phyloP scores from a whole-genome alignment of 2,797 vertebrate species.

The Sciaenops ocellatus region DNA sequence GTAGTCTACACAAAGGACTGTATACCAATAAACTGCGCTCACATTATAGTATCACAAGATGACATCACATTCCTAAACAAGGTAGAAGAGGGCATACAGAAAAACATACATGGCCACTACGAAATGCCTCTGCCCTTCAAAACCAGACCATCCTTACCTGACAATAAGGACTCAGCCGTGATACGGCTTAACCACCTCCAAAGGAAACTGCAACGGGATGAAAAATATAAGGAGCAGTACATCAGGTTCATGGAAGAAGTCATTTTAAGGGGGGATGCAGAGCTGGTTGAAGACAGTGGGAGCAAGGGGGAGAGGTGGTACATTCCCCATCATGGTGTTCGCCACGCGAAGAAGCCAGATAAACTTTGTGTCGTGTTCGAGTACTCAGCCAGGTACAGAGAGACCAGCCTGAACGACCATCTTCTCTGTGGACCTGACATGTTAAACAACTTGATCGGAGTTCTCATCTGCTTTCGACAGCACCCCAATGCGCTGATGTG shows the following conservation, averaged over 20 bases:
- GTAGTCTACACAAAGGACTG: background rate
- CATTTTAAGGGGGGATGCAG: background rate
- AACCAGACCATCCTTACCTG: background rate
- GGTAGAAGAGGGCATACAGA: background rate
- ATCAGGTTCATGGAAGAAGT: background rate
- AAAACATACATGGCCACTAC: background rate
- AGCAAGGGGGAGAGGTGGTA: background rate
- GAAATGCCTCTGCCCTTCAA: constrained; percentile 3
- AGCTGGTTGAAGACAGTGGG: background rate
- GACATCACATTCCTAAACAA: background rate
- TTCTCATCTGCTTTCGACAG: background rate
- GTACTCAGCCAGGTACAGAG: background rate
- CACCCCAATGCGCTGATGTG: constrained; percentile 25
- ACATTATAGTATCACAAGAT: background rate
- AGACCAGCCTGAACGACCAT: constrained; percentile 14
- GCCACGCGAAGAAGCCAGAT: background rate
- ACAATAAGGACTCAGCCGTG: background rate
- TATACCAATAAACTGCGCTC: background rate
- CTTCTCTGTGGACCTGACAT: constrained; percentile 29
- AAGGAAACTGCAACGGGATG: background rate
- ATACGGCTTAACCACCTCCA: background rate
- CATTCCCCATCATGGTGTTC: background rate
- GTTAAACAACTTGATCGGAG: constrained; percentile 14
- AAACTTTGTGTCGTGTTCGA: background rate
- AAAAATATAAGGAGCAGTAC: background rate